Evolutionary conservation across 2,888 invertebrate species (phyloP).

Genomic region (Pristionchus maxplancki): DNA sequence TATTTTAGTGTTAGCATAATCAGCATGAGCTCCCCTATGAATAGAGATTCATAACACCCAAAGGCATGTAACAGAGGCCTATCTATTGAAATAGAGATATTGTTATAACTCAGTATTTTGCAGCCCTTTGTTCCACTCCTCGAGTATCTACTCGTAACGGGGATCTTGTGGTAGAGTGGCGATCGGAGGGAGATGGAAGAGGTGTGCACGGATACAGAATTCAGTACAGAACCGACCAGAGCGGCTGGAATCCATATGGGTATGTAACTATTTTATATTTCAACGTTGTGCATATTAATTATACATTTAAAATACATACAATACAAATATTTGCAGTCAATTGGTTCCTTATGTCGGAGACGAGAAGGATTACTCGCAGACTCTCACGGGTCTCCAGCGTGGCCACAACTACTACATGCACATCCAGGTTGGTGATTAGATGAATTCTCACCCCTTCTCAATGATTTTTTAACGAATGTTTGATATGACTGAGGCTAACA

Average conservation of each 20-base stretch:
- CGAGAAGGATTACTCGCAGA: constrained; percentile 71
- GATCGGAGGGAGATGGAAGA: constrained; percentile 73
- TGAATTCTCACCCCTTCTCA: too few relatives aligned
- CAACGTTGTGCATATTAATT: too few relatives aligned
- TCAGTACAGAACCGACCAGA: constrained; percentile 69
- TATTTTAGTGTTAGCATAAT: background rate
- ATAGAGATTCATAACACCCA: constrained; percentile 4
- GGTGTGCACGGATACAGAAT: constrained; percentile 77
- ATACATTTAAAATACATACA: too few relatives aligned
- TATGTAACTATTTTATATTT: too few relatives aligned
- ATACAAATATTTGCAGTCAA: constrained; percentile 65
- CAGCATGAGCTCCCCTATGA: background rate
- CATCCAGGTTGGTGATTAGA: constrained; percentile 62
- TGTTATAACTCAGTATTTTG: constrained; percentile 50
- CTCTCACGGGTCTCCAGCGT: constrained; percentile 69
- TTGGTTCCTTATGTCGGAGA: constrained; percentile 76
- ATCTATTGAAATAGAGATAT: background rate
- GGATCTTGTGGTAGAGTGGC: constrained; percentile 73
- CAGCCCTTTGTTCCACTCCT: constrained; percentile 76
- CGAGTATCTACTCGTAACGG: constrained; percentile 68
- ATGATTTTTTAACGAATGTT: too few relatives aligned
- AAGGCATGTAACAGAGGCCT: background rate
- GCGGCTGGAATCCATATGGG: constrained; percentile 76
- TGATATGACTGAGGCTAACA: too few relatives aligned
- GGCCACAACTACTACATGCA: constrained; percentile 71